Evolutionary conservation across 2,113 vertebrate species (phyloP).

Genomic region (Gymnorhina tibicen): DNA sequence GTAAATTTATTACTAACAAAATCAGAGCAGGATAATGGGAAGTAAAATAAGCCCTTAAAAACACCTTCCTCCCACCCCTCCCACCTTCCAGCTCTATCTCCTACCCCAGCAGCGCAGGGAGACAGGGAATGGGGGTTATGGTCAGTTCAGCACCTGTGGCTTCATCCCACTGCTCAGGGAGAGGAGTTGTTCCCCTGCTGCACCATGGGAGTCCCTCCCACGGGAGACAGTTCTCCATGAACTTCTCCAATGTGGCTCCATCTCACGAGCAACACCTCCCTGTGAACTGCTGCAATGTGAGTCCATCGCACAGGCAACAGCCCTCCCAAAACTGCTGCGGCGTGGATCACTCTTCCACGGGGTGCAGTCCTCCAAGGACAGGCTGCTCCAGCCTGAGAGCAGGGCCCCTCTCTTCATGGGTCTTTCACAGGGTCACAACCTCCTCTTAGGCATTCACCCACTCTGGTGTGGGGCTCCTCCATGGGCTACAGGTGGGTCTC

Average conservation of each 20-base stretch:
- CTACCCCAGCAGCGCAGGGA: neutral
- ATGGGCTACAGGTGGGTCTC: accelerated
- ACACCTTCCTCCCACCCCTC: accelerated
- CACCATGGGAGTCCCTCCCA: neutral
- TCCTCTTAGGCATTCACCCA: neutral
- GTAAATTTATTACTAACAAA: neutral
- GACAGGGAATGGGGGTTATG: neutral
- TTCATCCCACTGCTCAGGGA: neutral
- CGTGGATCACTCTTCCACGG: accelerated
- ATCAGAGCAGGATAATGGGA: neutral
- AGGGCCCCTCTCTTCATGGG: neutral
- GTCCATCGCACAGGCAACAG: neutral
- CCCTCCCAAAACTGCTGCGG: neutral
- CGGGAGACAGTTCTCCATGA: neutral
- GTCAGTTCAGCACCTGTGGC: neutral
- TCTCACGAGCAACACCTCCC: neutral
- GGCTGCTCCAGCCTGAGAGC: neutral
- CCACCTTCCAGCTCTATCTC: neutral
- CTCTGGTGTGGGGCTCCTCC: accelerated
- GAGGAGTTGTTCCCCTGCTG: neutral
- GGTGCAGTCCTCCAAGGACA: neutral
- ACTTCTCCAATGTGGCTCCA: neutral
- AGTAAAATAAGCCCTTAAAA: neutral
- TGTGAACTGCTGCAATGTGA: neutral
- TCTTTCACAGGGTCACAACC: neutral